Evolutionary conservation across 2,797 vertebrate species (phyloP), one percentile per base, ranked within the genome.

Genomic region (Sebastes alutus): DNA sequence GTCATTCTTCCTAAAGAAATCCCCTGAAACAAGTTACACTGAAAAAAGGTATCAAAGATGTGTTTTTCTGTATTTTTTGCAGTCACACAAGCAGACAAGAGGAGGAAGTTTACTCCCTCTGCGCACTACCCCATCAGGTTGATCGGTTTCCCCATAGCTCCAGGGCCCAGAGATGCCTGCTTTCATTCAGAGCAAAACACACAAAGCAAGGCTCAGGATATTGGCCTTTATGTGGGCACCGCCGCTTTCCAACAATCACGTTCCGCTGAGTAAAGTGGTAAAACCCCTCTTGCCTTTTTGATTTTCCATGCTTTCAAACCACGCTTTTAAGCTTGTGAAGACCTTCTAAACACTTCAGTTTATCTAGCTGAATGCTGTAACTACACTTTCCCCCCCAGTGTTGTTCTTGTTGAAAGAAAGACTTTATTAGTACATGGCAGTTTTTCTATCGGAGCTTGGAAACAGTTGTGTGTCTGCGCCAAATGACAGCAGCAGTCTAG

Each of bases 141-240:
- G 59, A 9, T 27, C 69, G 30, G 32, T 74, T 46, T 84, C 52
- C 52, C 23, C 33, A 46, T 67, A 46, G 75, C 86, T 64, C 7
- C 71, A 14, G 82, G 77, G 70, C 66, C 32, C 30, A 55, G 79
- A 75, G 55, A 67, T 78, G 25, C 74, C 56, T 60, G 75, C 46
- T 60, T 82, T 77, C 65, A 73, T 71, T 69, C 58, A 84, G 3
- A 49, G 55, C n/a, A 1, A 72, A 84, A 64, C 70, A 77, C 46
- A 72, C 82, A 78, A 78, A 84, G 55, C 30, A 49, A 67, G 58
- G 30, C 59, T 71, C 27, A 85, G 79, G 66, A 81, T 83, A 6
- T 29, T 7, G 38, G 32, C 65, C 54, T 69, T 77, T 33, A 49
- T 75, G 55, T 35, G 49, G 25, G 60, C 58, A 59, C 42, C 1